Conservation (phyloP, 2,113 vertebrate species). For the Ciconia boyciana region DNA sequence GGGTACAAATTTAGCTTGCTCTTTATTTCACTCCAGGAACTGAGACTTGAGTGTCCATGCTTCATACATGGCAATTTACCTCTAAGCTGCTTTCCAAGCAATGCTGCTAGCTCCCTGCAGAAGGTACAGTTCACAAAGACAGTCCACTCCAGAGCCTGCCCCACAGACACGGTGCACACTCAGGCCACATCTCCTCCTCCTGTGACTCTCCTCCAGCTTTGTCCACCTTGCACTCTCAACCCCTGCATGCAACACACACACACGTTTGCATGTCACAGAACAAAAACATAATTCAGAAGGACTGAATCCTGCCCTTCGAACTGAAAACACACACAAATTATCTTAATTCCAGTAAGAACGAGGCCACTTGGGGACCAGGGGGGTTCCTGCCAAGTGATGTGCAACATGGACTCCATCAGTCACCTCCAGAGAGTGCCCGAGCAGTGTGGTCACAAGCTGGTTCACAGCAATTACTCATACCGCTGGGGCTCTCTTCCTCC, state of each 20-base stretch:
- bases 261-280: accelerated
- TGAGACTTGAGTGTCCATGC: background rate
- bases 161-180: background rate
- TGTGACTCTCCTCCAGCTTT: background rate
- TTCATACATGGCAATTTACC: background rate
- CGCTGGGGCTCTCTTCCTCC: background rate
- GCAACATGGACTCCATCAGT: background rate
- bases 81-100: background rate
- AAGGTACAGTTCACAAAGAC: background rate
- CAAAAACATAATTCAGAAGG: background rate
- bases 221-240: background rate
- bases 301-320: background rate
- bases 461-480: background rate
- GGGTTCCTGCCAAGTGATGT: background rate
- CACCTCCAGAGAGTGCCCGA: background rate
- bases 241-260: background rate
- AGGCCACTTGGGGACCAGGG: background rate
- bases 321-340: background rate
- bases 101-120: background rate
- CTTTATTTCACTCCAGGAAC: background rate
- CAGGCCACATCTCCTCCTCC: background rate
- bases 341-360: background rate
- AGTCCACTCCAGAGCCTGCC: background rate
- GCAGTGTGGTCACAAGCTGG: background rate
- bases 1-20: background rate